Base-by-base conservation (phyloP, 2,797 vertebrate species). In the Thripadectes ignobilis region DNA sequence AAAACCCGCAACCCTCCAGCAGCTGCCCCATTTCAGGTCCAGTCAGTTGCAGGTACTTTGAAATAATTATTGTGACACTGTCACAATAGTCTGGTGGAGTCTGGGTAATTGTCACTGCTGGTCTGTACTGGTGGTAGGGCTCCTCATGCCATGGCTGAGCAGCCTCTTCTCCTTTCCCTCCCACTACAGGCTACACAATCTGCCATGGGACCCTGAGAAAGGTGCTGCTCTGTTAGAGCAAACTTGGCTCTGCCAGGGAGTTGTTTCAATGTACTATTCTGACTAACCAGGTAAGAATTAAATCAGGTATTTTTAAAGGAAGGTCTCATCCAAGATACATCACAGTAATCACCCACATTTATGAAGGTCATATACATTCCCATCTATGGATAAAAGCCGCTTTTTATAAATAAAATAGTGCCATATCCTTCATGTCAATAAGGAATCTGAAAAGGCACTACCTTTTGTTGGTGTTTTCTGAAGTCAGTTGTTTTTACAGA, bases 351-450 rank as follows among this genome's bases (percentile, higher is more conserved):
- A 52, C 22, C 55, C 39, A 5, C 17, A 6, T 39, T 48, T 34
- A 29, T 2, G 6, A 58, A 61, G 43, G 29, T 36, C 16, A 4
- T 2, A 7, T 3, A 32, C 0, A 0, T 15, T 78, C 38, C 4
- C 4, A 20, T 30, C 59, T 65, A 12, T 7, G 15, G 32, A 9
- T 36, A 26, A 71, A 72, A 66, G 6, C 13, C 22, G 26, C 30
- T 41, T 93, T 9, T 48, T 43, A 1, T 10, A n/a, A 13, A 66
- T n/a, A 52, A 61, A 26, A 20, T 36, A 41, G 0, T 32, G 11
- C 61, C 17, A 2, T 8, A 13, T 13, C 43, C n/a, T n/a, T 66
- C n/a, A 4, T 3, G 11, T 20, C 61, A 57, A 24, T 9, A 10
- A 58, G n/a, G 45, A 58, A 46, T 14, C 3, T 32, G 38, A 41